A percentile compares a stretch with the other conserved stretches of the same genome.
phyloP scores from a whole-genome alignment of 2,797 vertebrate species.

The Staurois parvus region DNA sequence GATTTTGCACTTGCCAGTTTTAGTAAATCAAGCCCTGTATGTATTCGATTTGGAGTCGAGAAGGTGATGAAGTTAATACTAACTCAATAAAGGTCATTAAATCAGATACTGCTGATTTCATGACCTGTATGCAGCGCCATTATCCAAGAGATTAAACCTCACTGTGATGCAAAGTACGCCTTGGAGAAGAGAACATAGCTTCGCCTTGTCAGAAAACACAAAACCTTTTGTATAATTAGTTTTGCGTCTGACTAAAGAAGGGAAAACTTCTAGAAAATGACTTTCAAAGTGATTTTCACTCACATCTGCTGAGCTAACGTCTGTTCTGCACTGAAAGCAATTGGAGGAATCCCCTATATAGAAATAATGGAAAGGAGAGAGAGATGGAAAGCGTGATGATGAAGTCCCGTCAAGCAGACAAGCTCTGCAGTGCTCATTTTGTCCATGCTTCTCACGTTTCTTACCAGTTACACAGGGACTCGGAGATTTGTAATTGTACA shows the following conservation, averaged over 20 bases:
- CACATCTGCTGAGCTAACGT: constrained; percentile 34
- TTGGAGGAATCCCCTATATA: constrained; percentile 44
- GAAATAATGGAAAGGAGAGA: constrained; percentile 40
- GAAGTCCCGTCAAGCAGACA: constrained; percentile 23
- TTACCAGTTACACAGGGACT: constrained; percentile 57
- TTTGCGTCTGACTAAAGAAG: not conserved
- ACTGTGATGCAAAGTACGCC: not conserved
- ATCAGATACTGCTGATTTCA: not conserved
- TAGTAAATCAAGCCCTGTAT: no score
- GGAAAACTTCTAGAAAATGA: not conserved
- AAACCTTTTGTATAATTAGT: constrained; percentile 8
- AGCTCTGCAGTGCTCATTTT: constrained; percentile 49
- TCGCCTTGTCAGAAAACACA: not conserved
- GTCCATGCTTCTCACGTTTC: constrained; percentile 59
- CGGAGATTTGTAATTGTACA: constrained; percentile 61
- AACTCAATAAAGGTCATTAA: no score
- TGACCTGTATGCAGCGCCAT: not conserved
- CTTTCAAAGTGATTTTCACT: constrained; percentile 34
- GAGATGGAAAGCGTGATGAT: constrained; percentile 39
- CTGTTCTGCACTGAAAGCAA: constrained; percentile 2
- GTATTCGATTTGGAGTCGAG: no score
- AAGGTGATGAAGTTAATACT: no score
- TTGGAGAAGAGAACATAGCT: not conserved
- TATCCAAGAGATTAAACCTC: not conserved
- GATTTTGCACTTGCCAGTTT: no score